Evolutionary conservation across 1,140 invertebrate genomes (phyloP).

Genomic region (Dendrolimus punctatus): DNA sequence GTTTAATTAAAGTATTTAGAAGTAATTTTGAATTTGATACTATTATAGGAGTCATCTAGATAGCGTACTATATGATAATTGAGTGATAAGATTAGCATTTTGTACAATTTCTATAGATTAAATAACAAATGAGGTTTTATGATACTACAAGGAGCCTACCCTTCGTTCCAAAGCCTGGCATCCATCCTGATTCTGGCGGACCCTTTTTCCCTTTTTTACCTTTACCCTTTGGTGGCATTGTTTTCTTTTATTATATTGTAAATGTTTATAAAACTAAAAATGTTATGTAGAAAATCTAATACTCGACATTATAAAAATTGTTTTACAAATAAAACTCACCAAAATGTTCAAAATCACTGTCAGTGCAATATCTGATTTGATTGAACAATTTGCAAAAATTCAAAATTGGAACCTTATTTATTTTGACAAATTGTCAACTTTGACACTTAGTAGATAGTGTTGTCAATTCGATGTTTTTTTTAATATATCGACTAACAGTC

Average conservation of each 20-base stretch:
- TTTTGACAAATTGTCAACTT: constrained; percentile 6
- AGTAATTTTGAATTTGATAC: too few relatives aligned
- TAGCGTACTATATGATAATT: too few relatives aligned
- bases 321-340: constrained; percentile 39
- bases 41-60: too few relatives aligned
- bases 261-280: constrained; percentile 27
- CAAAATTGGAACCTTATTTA: constrained; percentile 16
- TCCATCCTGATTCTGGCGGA: constrained; percentile 59
- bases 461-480: too few relatives aligned
- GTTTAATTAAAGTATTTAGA: too few relatives aligned
- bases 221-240: constrained; percentile 52
- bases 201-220: constrained; percentile 38
- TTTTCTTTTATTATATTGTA: constrained; percentile 22
- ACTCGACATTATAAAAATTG: constrained; percentile 47
- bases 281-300: constrained; percentile 21
- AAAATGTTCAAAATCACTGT: constrained; percentile 13
- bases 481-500: too few relatives aligned
- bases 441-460: background rate
- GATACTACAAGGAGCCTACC: constrained; percentile 22
- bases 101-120: too few relatives aligned
- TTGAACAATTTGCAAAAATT: constrained; percentile 21
- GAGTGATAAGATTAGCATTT: too few relatives aligned
- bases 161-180: constrained; percentile 60
- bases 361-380: constrained; percentile 11
- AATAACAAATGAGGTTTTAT: too few relatives aligned